Base-by-base conservation (phyloP, 2,888 invertebrate genomes). In the Euzophera pinguis region DNA sequence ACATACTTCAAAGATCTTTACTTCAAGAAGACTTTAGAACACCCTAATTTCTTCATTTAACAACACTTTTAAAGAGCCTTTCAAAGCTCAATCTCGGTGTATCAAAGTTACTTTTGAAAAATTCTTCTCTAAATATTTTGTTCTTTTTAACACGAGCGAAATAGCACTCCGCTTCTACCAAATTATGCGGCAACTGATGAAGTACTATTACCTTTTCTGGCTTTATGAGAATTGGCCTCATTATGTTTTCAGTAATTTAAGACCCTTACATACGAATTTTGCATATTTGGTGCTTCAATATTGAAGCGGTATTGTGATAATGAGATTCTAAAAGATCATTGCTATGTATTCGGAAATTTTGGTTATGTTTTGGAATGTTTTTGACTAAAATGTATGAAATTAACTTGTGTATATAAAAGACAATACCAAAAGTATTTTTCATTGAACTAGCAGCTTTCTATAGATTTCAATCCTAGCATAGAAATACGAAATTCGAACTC, bases 171-270 rank as follows among this genome's bases (percentile, higher is more conserved):
- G 68, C 57, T 55, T 59, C 57, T 60, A 54, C 50, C 54, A 70
- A 76, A 76, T 76, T 76, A 78, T 76, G 73, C 74, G 63, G 67
- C 43, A 9, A 63, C 61, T 71, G 74, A 75, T 75, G 73, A 67
- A 74, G 72, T 67, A 65, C 57, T 60, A 39, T 67, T 64, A 69
- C 61, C 69, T 65, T 69, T 73, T 69, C 55, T 62, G 52, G 64
- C 62, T 78, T 75, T 69, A 76, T 64, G 71, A 66, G 67, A 66
- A 77, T 77, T 73, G 72, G 68, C 68, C 59, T 73, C 76, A 62
- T 78, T 73, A 70, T 56, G 41, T 50, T 54, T 59, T 39, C 47
- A 35, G 51, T 51, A 42, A 47, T 42, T 42, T 51, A 41, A 47
- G 42, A 42, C 9, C 47, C 13, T 42, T 51, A 38, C 53, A 49